phyloP scores from a whole-genome alignment of 1,140 invertebrate species.

The Cyclina sinensis region DNA sequence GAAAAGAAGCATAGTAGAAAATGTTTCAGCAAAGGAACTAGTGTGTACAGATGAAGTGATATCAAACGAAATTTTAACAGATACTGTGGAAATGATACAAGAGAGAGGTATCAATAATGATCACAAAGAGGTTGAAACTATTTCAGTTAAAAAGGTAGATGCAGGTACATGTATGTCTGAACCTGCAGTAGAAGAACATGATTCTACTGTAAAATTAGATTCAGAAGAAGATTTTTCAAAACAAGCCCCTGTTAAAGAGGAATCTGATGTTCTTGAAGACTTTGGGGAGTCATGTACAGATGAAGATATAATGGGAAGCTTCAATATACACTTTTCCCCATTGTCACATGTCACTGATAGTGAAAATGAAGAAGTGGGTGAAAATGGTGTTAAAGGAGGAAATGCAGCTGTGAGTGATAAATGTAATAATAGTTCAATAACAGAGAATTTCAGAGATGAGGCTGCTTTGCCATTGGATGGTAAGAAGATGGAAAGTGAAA shows the following conservation, averaged over 20 bases:
- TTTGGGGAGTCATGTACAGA: conserved; percentile 29
- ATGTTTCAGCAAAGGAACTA: no score
- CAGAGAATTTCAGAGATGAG: neutral
- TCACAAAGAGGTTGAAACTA: neutral
- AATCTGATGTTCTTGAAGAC: conserved; percentile 5
- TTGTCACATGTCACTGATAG: conserved; percentile 65
- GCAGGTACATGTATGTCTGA: neutral
- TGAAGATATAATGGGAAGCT: conserved; percentile 55
- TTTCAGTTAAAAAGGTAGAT: neutral
- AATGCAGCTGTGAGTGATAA: neutral
- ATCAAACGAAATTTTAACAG: no score
- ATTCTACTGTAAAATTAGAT: no score
- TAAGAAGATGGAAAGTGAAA: neutral
- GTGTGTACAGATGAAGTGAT: no score
- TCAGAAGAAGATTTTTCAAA: no score
- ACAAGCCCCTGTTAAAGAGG: neutral
- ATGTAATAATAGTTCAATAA: neutral
- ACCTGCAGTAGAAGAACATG: neutral
- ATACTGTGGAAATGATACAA: neutral
- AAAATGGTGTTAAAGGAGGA: neutral
- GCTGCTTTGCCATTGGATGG: neutral
- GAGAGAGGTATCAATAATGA: no score
- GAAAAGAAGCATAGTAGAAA: neutral
- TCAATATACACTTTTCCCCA: conserved; percentile 74
- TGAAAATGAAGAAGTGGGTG: conserved; percentile 52